Evolutionary conservation across 2,797 vertebrate species (phyloP).

Genomic region (Enteromius anoplus): DNA sequence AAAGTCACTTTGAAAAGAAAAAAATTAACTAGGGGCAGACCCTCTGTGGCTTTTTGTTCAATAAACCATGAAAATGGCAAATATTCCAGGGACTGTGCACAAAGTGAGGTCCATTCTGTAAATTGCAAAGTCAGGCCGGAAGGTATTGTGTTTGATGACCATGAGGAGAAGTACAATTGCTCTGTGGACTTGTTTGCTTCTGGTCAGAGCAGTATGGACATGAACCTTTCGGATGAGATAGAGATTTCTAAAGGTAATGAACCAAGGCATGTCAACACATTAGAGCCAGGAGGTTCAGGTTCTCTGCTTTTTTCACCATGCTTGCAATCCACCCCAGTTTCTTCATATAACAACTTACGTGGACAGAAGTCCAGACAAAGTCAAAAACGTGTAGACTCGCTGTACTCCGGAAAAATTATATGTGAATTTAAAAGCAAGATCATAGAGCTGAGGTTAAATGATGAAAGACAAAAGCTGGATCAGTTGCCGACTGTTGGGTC

Average conservation of each 20-base stretch:
- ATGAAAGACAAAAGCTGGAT: not conserved
- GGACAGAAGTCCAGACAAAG: not conserved
- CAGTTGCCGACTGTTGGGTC: conserved; percentile 16
- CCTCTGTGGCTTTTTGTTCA: conserved; percentile 9
- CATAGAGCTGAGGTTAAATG: conserved; percentile 6
- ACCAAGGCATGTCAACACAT: conserved; percentile 14
- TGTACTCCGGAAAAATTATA: conserved; percentile 2
- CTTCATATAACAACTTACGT: conserved; percentile 4
- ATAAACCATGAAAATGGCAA: conserved; percentile 31
- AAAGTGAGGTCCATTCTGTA: conserved; percentile 40
- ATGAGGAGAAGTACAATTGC: conserved; percentile 68
- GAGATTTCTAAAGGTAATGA: conserved; percentile 21
- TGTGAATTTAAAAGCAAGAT: not conserved
- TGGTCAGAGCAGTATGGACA: conserved; percentile 50
- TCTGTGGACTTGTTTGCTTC: conserved; percentile 75
- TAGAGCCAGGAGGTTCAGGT: conserved; percentile 18
- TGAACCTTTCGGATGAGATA: conserved; percentile 7
- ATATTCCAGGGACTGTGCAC: conserved; percentile 19
- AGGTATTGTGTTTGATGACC: conserved; percentile 37
- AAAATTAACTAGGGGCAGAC: conserved; percentile 2
- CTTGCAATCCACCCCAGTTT: conserved; percentile 61
- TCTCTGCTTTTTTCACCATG: conserved; percentile 56
- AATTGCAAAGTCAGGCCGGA: conserved; percentile 48
- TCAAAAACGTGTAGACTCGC: not conserved
- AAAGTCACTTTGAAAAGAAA: conserved; percentile 26